Percentiles rank a stretch among this genome's conserved stretches.
Conservation (phyloP, 92 coral and sea anemone genomes). For the Porites cylindrica region DNA sequence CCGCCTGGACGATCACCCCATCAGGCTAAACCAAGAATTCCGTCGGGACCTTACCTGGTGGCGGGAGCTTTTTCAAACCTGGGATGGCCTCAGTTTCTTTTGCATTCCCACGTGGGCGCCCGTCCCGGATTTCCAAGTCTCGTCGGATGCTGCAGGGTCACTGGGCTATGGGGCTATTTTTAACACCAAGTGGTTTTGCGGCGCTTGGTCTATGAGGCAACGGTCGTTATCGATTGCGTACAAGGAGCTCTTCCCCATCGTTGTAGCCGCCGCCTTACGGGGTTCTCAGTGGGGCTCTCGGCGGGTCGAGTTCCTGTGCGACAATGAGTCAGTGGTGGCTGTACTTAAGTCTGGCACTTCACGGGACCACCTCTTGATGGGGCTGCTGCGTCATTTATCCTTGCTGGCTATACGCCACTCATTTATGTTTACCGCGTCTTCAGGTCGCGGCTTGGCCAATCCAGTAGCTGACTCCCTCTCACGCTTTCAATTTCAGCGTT, state of each 20-base stretch:
- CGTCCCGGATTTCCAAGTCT: too few relatives aligned
- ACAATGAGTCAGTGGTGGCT: slow-evolving; percentile 50
- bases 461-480: too few relatives aligned
- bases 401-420: too few relatives aligned
- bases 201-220: slow-evolving; percentile 9
- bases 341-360: slow-evolving; percentile 28
- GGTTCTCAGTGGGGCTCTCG: slow-evolving; percentile 28
- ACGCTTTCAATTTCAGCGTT: too few relatives aligned
- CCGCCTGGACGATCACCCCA: too few relatives aligned
- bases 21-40: too few relatives aligned
- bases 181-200: slow-evolving; percentile 30
- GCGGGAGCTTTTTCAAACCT: too few relatives aligned
- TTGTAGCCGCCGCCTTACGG: slow-evolving; percentile 35
- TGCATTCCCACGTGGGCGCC: slow-evolving; percentile 32
- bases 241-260: slow-evolving; percentile 27
- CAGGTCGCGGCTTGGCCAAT: too few relatives aligned
- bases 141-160: slow-evolving; percentile 43
- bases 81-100: neutral
- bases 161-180: slow-evolving; percentile 33
- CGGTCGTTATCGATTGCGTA: neutral
- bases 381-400: neutral
- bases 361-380: slow-evolving; percentile 6
- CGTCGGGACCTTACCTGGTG: too few relatives aligned
- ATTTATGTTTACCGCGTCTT: too few relatives aligned
- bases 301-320: slow-evolving; percentile 27